A percentile compares a stretch with the other conserved stretches of the same genome.
These are phyloP conservation scores for Lucinisca nassula DNA, from an alignment of 2,888 invertebrate species.

Conservation along the genomic window DNA sequence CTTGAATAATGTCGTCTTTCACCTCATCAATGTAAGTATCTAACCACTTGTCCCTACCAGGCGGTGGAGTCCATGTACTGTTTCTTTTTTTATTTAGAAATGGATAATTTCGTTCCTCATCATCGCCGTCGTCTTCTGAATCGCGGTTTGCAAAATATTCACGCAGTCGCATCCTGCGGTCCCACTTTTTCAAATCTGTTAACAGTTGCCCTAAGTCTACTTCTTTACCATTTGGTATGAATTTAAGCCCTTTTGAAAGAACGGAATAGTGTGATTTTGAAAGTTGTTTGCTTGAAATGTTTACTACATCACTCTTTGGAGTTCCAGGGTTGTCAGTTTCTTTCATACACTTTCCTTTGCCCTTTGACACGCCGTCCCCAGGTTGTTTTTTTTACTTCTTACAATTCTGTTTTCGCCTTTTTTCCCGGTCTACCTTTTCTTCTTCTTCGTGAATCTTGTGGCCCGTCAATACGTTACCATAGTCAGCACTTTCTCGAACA, in stretches of 20 bases:
- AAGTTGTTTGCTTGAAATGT: neutral
- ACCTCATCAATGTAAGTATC: conserved; percentile 6
- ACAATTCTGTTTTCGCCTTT: too few relatives aligned
- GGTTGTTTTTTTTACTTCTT: too few relatives aligned
- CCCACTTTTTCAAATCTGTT: neutral
- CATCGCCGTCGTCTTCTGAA: neutral
- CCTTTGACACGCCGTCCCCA: too few relatives aligned
- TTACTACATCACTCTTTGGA: neutral
- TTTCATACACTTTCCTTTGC: too few relatives aligned
- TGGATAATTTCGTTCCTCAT: neutral
- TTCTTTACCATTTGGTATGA: neutral
- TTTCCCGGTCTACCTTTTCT: too few relatives aligned
- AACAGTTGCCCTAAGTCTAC: neutral
- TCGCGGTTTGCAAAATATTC: neutral
- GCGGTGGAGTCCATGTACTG: neutral
- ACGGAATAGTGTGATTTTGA: neutral
- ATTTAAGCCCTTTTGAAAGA: neutral
- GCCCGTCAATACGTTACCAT: too few relatives aligned
- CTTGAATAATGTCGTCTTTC: neutral
- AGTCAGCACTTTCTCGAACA: too few relatives aligned
- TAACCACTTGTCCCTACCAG: conserved; percentile 3
- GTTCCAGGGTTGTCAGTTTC: too few relatives aligned
- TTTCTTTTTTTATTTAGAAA: neutral
- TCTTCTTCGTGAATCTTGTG: too few relatives aligned
- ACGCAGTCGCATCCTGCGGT: neutral